Evolutionary conservation across 2,797 vertebrate species (phyloP).

Genomic region (Podarcis lilfordi): DNA sequence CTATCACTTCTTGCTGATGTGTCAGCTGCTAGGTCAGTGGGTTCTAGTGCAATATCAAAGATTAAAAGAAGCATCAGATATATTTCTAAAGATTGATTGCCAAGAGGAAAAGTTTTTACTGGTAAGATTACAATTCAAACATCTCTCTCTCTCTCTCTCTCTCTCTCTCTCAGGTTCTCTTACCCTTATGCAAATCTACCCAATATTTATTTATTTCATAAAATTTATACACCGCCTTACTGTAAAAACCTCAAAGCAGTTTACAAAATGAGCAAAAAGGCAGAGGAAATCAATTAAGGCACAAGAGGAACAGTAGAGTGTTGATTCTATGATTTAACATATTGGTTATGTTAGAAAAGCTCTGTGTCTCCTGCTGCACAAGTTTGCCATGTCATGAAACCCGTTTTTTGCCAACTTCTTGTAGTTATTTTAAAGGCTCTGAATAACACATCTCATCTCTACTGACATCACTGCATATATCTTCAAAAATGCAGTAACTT

Average conservation of each 20-base stretch:
- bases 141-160: neutral
- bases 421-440: neutral
- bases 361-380: neutral
- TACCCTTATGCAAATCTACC: neutral
- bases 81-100: conserved; percentile 5
- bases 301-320: neutral
- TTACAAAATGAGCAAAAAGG: neutral
- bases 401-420: neutral
- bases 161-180: neutral
- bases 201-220: neutral
- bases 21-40: neutral
- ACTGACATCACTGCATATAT: neutral
- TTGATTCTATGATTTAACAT: neutral
- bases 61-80: conserved; percentile 4
- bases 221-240: too few species aligned
- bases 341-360: neutral
- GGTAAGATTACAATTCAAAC: neutral
- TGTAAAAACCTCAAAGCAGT: too few species aligned
- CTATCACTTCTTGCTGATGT: conserved; percentile 7
- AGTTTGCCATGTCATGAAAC: neutral
- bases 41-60: conserved; percentile 1
- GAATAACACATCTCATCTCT: neutral
- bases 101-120: conserved; percentile 13
- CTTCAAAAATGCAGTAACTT: conserved; percentile 1
- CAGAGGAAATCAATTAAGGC: neutral